Conservation (phyloP, 1,140 invertebrate genomes). For the Mactra quadrangularis region DNA sequence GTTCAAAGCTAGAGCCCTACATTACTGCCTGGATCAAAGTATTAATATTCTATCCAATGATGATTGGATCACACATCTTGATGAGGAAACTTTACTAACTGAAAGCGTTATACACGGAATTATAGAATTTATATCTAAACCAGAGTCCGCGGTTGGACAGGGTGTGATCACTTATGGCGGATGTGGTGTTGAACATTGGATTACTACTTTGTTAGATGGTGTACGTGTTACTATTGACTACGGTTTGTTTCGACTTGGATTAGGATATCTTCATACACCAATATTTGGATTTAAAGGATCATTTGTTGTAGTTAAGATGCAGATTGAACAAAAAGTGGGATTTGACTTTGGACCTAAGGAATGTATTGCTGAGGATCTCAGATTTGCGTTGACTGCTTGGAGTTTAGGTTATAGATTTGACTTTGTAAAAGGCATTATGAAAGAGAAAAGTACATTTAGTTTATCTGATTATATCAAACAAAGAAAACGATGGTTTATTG, state of each 20-base stretch:
- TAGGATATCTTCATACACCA: constrained; percentile 96
- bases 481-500: constrained; percentile 97
- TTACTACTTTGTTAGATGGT: constrained; percentile 98
- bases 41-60: constrained; percentile 92
- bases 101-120: constrained; percentile 94
- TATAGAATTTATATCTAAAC: constrained; percentile 96
- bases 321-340: constrained; percentile 94
- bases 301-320: constrained; percentile 87
- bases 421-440: constrained; percentile 90
- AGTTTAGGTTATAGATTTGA: constrained; percentile 82
- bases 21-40: constrained; percentile 97
- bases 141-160: constrained; percentile 96
- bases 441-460: constrained; percentile 97
- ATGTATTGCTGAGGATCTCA: constrained; percentile 97
- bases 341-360: constrained; percentile 98
- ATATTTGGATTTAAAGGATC: constrained; percentile 95
- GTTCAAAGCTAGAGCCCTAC: constrained; percentile 97
- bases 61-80: constrained; percentile 98
- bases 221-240: constrained; percentile 94
- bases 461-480: constrained; percentile 97
- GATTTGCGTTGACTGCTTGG: constrained; percentile 93
- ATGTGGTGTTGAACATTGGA: constrained; percentile 96
- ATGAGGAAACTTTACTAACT: constrained; percentile 97
- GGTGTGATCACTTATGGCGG: constrained; percentile 94
- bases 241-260: constrained; percentile 96